Evolutionary conservation across 2,113 vertebrate genomes (phyloP), one percentile per base, ranked within the genome.

Genomic region (Porphyrio hochstetteri): DNA sequence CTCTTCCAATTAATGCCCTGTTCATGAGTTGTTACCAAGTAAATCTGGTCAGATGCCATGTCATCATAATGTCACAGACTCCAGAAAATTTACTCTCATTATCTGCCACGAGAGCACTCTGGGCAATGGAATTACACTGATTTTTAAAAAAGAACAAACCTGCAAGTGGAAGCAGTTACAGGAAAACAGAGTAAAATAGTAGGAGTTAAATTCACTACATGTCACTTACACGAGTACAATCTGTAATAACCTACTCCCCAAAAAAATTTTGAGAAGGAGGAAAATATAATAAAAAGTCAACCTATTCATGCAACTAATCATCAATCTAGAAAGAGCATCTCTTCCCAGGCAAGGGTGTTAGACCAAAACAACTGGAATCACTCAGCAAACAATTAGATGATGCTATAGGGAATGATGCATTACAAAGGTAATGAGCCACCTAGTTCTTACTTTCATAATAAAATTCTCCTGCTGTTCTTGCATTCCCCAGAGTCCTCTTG

Each of bases 311-410:
- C 44, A 77, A 56, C 77, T 79, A 77, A 90, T 91, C 86, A 90
- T 74, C 75, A 92, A 38, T 60, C 89, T 78, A 44, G 76, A 56
- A 72, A 90, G 61, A 80, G 14, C 17, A 21, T 5, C 52, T 92
- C 50, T 83, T 89, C 79, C 65, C 33, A 35, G 50, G n/a, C 52
- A 95, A 88, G 38, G 59, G 63, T 93, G 19, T 65, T 88, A 50
- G 44, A 93, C 35, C 44, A 94, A 79, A 85, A 94, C 85, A n/a
- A 78, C 75, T 63, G 33, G 29, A 93, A 72, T 93, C 48, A 38
- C 70, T 94, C 82, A 56, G 44, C 36, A 95, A 93, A 89, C 68
- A 91, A 81, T 82, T 70, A 92, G 36, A 69, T 80, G 60, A 81
- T 52, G 68, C 72, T 64, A 52, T 52, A 42, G 25, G 64, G 25